Evolutionary conservation across 2,797 vertebrate genomes (phyloP).

Genomic region (Dendrocincla tyrannina): DNA sequence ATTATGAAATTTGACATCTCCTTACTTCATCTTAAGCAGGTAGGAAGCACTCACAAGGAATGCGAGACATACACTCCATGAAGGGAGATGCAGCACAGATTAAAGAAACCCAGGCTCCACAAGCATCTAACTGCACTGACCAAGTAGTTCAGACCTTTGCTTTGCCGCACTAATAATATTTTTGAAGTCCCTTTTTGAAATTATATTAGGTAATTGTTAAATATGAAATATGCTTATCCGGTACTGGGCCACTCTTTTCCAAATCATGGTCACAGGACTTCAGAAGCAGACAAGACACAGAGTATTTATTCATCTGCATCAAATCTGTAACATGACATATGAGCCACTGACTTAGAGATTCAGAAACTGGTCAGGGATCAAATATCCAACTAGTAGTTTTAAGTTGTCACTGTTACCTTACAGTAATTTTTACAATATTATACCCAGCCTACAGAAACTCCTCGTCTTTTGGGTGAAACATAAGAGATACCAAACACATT

Average conservation of each 20-base stretch:
- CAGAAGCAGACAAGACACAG: not conserved
- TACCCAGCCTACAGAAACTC: not conserved
- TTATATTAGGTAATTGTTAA: not conserved
- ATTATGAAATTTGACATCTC: not conserved
- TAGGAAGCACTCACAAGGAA: not conserved
- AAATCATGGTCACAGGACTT: not conserved
- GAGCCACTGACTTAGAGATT: not conserved
- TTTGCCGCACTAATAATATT: not conserved
- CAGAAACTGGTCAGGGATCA: not conserved
- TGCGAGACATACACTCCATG: no score
- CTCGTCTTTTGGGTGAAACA: not conserved
- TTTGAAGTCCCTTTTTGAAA: not conserved
- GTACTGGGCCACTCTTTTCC: not conserved
- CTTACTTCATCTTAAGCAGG: not conserved
- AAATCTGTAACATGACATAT: fast-evolving
- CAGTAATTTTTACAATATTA: not conserved
- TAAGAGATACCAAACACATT: not conserved
- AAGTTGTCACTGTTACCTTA: not conserved
- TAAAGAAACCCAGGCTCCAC: not conserved
- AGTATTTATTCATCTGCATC: not conserved
- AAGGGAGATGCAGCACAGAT: not conserved
- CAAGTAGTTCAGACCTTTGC: not conserved
- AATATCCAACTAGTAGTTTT: fast-evolving
- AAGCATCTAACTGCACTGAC: not conserved
- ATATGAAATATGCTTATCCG: not conserved